Conservation (phyloP, 2,888 invertebrate species). For the Nomada goodeniana region DNA sequence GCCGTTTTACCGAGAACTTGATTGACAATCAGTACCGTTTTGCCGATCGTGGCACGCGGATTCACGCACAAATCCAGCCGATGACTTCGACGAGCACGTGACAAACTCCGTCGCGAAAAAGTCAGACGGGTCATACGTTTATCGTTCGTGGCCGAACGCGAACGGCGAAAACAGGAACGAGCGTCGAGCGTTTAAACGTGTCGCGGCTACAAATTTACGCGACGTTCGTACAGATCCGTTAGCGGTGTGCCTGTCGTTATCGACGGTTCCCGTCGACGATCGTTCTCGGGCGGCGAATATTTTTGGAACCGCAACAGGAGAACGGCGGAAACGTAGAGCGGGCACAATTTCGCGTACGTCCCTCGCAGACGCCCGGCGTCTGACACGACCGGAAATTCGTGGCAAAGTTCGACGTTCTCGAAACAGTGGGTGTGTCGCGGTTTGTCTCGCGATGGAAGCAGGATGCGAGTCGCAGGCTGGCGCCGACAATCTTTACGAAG, state of each 20-base stretch:
- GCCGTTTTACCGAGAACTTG: conserved; percentile 62
- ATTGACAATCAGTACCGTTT: conserved; percentile 70
- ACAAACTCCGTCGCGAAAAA: neutral
- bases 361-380: conserved; percentile 15
- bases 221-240: neutral
- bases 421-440: conserved; percentile 67
- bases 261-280: neutral
- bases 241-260: neutral
- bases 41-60: conserved; percentile 42
- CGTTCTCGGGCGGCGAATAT: neutral
- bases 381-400: conserved; percentile 47
- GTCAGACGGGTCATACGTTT: neutral
- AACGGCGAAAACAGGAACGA: neutral
- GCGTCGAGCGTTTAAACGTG: neutral
- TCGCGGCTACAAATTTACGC: neutral
- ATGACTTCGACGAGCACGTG: conserved; percentile 36
- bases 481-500: conserved; percentile 61
- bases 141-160: neutral
- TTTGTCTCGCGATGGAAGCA: conserved; percentile 58
- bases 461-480: conserved; percentile 43
- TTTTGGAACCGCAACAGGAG: neutral
- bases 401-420: conserved; percentile 61
- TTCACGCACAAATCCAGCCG: conserved; percentile 17
- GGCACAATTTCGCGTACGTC: conserved; percentile 13
- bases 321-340: neutral